Conservation (phyloP, 2,888 invertebrate species). For the Atrina japonica region DNA sequence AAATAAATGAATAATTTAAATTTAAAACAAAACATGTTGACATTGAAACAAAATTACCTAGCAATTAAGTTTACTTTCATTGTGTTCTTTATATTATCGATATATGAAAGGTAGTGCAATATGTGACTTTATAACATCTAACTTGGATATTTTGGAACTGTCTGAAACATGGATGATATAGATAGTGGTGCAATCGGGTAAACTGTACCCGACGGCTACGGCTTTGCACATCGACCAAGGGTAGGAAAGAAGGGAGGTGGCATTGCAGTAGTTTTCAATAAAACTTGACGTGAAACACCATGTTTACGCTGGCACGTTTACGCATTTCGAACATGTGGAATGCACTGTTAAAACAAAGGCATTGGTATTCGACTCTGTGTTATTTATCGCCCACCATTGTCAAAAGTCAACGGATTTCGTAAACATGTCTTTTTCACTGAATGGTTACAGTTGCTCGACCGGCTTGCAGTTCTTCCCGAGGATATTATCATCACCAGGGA, state of each 20-base stretch:
- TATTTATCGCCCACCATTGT: slow-evolving; percentile 24
- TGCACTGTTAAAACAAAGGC: slow-evolving; percentile 5
- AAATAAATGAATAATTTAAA: slow-evolving; percentile 1
- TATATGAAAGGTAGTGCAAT: slow-evolving; percentile 21
- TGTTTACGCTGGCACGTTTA: background rate
- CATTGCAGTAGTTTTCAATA: slow-evolving; percentile 2
- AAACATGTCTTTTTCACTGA: slow-evolving; percentile 19
- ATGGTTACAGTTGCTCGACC: slow-evolving; percentile 17
- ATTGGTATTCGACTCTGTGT: slow-evolving; percentile 10
- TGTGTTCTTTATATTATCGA: slow-evolving; percentile 12
- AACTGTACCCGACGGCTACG: slow-evolving; percentile 17
- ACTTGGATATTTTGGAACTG: slow-evolving; percentile 25
- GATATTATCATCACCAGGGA: slow-evolving; percentile 24
- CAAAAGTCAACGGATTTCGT: slow-evolving; percentile 4
- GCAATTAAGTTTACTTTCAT: background rate
- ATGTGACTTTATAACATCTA: slow-evolving; percentile 20
- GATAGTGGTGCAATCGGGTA: slow-evolving; percentile 16
- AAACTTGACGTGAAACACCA: background rate
- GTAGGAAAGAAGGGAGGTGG: slow-evolving; percentile 16
- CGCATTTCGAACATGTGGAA: slow-evolving; percentile 24
- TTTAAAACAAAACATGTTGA: background rate
- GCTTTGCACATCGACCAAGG: slow-evolving; percentile 7
- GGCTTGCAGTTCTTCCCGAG: background rate
- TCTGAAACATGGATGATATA: slow-evolving; percentile 32
- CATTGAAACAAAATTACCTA: background rate